phyloP scores from a whole-genome alignment of 2,113 vertebrate genomes.

The Albula goreensis region DNA sequence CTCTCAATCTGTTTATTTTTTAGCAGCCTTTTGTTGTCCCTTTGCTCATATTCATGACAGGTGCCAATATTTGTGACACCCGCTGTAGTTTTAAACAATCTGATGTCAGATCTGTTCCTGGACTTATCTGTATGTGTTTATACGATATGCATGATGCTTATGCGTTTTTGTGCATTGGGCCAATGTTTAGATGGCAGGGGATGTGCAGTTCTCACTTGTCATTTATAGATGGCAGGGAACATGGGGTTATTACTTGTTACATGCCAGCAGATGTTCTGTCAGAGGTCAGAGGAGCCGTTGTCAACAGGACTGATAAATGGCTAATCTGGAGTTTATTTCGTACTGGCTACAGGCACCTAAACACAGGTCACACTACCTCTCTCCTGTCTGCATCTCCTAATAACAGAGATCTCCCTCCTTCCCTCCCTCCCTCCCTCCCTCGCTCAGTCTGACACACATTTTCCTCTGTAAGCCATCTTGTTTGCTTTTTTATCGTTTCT shows the following conservation, averaged over 20 bases:
- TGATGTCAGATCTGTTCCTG: not conserved
- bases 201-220: not conserved
- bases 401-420: not conserved
- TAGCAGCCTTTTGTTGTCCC: no score
- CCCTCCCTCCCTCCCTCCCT: not conserved
- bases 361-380: not conserved
- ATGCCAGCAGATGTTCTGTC: not conserved
- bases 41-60: no score
- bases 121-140: not conserved
- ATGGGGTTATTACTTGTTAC: not conserved
- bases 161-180: not conserved
- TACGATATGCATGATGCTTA: not conserved
- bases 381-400: not conserved
- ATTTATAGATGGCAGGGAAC: no score
- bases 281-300: not conserved
- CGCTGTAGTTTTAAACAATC: not conserved
- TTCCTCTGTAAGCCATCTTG: slow-evolving; percentile 21
- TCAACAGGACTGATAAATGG: not conserved
- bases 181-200: not conserved
- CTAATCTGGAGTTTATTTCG: not conserved
- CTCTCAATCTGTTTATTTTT: not conserved
- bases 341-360: not conserved
- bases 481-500: slow-evolving; percentile 36
- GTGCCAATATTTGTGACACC: no score
- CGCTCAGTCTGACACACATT: not conserved